A percentile compares a stretch with the other conserved stretches of the same genome.
Conservation (phyloP, 2,888 invertebrate species). For the Agriotes lineatus region DNA sequence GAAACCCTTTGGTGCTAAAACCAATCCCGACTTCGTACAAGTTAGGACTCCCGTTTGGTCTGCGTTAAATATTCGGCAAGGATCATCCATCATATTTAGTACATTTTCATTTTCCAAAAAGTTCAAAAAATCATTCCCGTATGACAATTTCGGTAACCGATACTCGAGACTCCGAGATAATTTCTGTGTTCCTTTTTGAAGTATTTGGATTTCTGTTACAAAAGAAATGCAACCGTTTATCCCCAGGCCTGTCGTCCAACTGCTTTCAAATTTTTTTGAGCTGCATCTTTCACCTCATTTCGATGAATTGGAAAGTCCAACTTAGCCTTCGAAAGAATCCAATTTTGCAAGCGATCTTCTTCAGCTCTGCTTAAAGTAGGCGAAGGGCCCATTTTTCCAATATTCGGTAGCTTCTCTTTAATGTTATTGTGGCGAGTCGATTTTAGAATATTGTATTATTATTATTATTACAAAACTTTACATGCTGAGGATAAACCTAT, state of each 20-base stretch:
- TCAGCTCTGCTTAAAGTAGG: not conserved
- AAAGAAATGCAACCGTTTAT: constrained; percentile 48
- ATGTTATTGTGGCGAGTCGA: too few relatives aligned
- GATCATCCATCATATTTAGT: not conserved
- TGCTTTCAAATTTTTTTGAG: constrained; percentile 43
- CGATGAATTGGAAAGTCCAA: constrained; percentile 53
- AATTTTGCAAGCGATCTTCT: not conserved
- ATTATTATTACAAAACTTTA: too few relatives aligned
- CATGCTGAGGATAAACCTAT: too few relatives aligned
- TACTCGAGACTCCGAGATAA: constrained; percentile 45
- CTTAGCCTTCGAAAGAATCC: not conserved
- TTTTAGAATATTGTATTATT: too few relatives aligned
- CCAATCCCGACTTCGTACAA: too few relatives aligned
- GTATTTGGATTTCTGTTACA: constrained; percentile 50
- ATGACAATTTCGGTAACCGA: constrained; percentile 47
- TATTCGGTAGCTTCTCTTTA: not conserved
- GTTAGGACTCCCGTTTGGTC: too few relatives aligned
- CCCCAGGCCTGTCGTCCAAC: constrained; percentile 50
- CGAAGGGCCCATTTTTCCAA: not conserved
- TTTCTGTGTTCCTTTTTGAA: constrained; percentile 43
- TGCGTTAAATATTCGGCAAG: not conserved
- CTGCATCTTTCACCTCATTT: constrained; percentile 50
- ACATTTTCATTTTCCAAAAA: not conserved
- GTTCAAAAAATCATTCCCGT: constrained; percentile 47
- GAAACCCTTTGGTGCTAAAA: too few relatives aligned